Base-by-base conservation (phyloP, 2,888 invertebrate species). In the Acanthosepion lycidas region DNA sequence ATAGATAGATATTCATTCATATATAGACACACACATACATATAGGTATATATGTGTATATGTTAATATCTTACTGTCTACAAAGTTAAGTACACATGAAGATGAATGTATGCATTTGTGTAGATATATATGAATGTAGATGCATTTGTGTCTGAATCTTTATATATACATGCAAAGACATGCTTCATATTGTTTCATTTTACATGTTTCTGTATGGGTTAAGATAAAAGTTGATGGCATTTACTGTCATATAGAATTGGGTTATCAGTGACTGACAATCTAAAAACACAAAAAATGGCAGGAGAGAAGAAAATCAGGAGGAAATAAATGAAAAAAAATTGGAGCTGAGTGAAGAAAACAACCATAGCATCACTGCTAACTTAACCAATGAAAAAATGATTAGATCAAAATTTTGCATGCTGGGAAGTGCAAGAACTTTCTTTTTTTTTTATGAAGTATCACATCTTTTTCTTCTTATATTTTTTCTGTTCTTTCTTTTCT, bases 211-310 rank as follows among this genome's bases (percentile, higher is more conserved):
- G n/a, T 78, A n/a, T 78, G 78, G 6, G n/a, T 78, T 78, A 78
- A 78, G 78, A 78, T 78, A 78, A 78, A n/a, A 78, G n/a, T 78
- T 78, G n/a, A 78, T 78, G 78, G 78, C 78, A 78, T n/a, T 78
- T 78, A 78, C 78, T 78, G 78, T 78, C 78, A 12, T 78, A 78
- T n/a, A 78, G n/a, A 78, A 78, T 15, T 78, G n/a, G 78, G 78
- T 78, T 78, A 78, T 78, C 78, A 33, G n/a, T 78, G n/a, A 15
- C 12, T n/a, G n/a, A n/a, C 78, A 78, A 78, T 78, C 78, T 78
- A 78, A 78, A 78, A 78, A n/a, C n/a, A 78, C n/a, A 33, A 33
- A 33, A 78, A 33, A n/a, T 78, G 78, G n/a, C n/a, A 33, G 18
- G 33, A n/a, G 33, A 2, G 78, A 9, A 15, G 78, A n/a, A 64